Evolutionary conservation across 2,888 invertebrate genomes (phyloP).

Genomic region (Mimachlamys varia): DNA sequence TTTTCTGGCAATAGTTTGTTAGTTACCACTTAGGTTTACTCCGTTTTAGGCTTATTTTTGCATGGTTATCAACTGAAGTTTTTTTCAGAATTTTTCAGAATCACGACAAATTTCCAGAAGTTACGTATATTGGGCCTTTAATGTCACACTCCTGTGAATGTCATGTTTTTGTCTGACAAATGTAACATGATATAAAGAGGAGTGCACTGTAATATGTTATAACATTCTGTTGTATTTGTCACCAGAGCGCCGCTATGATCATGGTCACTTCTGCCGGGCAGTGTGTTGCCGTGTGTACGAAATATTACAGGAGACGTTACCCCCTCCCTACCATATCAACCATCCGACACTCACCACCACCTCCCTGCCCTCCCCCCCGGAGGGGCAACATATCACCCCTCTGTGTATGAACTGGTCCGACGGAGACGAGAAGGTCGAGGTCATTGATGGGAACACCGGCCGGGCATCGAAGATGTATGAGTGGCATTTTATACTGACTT

Average conservation of each 20-base stretch:
- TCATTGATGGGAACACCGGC: constrained; percentile 69
- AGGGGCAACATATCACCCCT: constrained; percentile 54
- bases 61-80: too few relatives aligned
- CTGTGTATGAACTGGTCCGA: constrained; percentile 74
- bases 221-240: constrained; percentile 16
- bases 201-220: too few relatives aligned
- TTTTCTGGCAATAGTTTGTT: too few relatives aligned
- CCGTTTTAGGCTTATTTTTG: too few relatives aligned
- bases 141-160: too few relatives aligned
- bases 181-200: too few relatives aligned
- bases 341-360: constrained; percentile 69
- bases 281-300: constrained; percentile 76
- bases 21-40: too few relatives aligned
- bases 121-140: too few relatives aligned
- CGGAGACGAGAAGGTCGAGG: constrained; percentile 70
- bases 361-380: constrained; percentile 56
- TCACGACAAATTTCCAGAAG: too few relatives aligned
- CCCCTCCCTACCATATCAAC: constrained; percentile 65
- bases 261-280: constrained; percentile 75
- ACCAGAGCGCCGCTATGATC: constrained; percentile 71
- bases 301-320: constrained; percentile 63
- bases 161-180: too few relatives aligned
- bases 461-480: constrained; percentile 67
- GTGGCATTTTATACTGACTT: too few relatives aligned
- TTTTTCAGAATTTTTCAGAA: too few relatives aligned